These are phyloP conservation scores for Florisuga fusca DNA, from an alignment of 2,797 vertebrate genomes.

Conservation along the genomic window DNA sequence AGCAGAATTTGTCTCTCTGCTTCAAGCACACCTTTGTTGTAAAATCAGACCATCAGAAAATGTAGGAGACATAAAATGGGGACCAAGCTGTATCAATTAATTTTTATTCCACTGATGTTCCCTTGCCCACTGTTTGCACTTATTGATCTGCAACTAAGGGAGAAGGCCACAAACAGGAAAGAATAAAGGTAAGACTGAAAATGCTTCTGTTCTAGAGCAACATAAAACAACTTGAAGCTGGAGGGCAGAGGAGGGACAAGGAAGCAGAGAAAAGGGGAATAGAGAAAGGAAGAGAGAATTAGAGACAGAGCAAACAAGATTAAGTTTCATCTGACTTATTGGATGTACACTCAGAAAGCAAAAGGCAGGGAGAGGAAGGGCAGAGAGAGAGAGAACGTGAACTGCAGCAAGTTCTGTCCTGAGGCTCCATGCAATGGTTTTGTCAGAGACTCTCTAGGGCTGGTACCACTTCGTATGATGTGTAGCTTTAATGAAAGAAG, in stretches of 20 bases:
- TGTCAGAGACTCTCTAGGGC: slow-evolving; percentile 42
- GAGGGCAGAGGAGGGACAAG: slow-evolving; percentile 17
- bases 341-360: slow-evolving; percentile 39
- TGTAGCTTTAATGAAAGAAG: slow-evolving; percentile 75
- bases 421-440: slow-evolving; percentile 49
- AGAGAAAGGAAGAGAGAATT: slow-evolving; percentile 46
- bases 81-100: slow-evolving; percentile 29
- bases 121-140: slow-evolving; percentile 5
- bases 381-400: slow-evolving; percentile 32
- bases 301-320: slow-evolving; percentile 55
- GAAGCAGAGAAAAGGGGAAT: background rate
- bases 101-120: slow-evolving; percentile 60
- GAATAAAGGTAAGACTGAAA: slow-evolving; percentile 65
- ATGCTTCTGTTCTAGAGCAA: slow-evolving; percentile 52
- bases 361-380: slow-evolving; percentile 37
- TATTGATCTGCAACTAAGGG: slow-evolving; percentile 64
- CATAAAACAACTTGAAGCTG: slow-evolving; percentile 21
- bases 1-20: background rate
- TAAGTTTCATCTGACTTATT: slow-evolving; percentile 68
- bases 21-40: background rate
- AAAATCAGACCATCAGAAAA: slow-evolving; percentile 8
- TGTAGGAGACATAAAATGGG: background rate
- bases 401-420: slow-evolving; percentile 58
- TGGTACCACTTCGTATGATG: slow-evolving; percentile 59
- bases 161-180: slow-evolving; percentile 70